A percentile compares a stretch with the other conserved stretches of the same genome.
Evolutionary conservation across 2,113 vertebrate genomes (phyloP).

Genomic region (Vicugna pacos): DNA sequence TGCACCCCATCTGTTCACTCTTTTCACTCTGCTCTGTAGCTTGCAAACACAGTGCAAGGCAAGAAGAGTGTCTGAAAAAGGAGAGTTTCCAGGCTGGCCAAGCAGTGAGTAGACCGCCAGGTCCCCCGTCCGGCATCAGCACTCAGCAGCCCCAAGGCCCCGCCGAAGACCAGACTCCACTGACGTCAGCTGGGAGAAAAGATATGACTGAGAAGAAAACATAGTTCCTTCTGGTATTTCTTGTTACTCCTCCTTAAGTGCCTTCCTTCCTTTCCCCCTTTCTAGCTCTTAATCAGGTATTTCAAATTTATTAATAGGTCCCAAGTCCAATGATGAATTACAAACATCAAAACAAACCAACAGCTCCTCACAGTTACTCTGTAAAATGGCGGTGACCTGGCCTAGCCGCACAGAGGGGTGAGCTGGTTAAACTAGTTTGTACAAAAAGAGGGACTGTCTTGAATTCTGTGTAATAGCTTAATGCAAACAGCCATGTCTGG

Average conservation of each 20-base stretch:
- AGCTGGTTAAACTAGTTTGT: neutral
- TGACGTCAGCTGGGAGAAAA: neutral
- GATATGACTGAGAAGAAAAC: neutral
- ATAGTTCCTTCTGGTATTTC: neutral
- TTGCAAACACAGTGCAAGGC: neutral
- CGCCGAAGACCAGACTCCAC: neutral
- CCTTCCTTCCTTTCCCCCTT: neutral
- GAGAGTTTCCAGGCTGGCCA: neutral
- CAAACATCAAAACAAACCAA: neutral
- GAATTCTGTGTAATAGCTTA: conserved; percentile 60
- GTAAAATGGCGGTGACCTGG: neutral
- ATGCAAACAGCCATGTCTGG: conserved; percentile 14
- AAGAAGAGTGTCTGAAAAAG: neutral
- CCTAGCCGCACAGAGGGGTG: conserved; percentile 36
- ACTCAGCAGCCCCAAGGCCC: neutral
- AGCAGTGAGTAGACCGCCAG: neutral
- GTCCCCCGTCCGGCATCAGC: neutral
- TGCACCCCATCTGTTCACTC: neutral
- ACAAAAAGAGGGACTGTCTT: conserved; percentile 62
- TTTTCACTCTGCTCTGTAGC: neutral
- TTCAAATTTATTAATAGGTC: neutral
- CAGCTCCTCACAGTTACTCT: neutral
- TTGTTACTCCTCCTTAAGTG: too few species aligned
- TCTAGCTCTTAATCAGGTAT: neutral
- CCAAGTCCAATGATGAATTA: neutral